Evolutionary conservation across 2,113 vertebrate genomes (phyloP).

Genomic region (Paramisgurnus dabryanus): DNA sequence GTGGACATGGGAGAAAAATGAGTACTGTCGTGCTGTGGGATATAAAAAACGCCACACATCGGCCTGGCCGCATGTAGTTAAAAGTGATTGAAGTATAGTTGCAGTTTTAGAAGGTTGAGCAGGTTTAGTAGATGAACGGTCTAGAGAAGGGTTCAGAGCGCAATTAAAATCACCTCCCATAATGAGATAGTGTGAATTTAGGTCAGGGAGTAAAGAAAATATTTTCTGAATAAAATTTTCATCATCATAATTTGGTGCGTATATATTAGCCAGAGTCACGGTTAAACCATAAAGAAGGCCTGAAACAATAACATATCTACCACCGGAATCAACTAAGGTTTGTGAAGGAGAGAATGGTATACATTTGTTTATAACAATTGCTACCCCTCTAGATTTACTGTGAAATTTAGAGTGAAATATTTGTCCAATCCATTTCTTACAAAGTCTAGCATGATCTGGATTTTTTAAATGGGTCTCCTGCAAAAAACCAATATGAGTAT

Average conservation of each 20-base stretch:
- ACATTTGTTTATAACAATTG: slow-evolving; percentile 1
- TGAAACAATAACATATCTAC: background rate
- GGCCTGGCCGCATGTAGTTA: background rate
- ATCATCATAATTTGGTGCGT: background rate
- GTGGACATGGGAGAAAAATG: background rate
- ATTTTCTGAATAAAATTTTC: too few relatives aligned
- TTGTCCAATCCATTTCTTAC: background rate
- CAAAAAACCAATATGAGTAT: background rate
- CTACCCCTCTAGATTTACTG: background rate
- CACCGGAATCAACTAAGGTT: background rate
- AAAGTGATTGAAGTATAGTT: background rate
- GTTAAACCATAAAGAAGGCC: background rate
- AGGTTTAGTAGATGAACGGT: background rate
- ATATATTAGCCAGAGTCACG: background rate
- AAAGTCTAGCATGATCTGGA: background rate
- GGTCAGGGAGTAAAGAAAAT: background rate
- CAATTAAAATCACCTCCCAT: slow-evolving; percentile 5
- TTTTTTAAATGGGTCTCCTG: background rate
- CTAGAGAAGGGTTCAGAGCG: background rate
- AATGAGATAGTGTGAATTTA: background rate
- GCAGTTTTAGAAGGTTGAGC: background rate
- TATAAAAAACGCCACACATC: background rate
- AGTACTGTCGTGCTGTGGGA: background rate
- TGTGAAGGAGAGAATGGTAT: background rate
- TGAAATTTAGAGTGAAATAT: background rate